Percentiles rank a stretch among this genome's conserved stretches.
Conservation (phyloP, 2,797 vertebrate genomes). For the Yasuhikotakia modesta region DNA sequence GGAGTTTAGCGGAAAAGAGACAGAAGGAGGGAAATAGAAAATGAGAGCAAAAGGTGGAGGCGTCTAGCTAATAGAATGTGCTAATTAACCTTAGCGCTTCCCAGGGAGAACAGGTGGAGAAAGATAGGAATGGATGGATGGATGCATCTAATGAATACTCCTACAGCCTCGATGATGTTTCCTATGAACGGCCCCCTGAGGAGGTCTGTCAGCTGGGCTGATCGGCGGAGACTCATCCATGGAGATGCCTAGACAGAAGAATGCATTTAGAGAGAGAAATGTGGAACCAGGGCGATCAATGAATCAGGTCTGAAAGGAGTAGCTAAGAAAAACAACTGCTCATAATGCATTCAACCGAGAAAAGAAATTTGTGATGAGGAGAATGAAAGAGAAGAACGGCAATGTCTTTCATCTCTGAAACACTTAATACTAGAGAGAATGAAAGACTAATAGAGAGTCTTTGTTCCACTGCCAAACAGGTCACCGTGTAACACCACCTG, state of each 20-base stretch:
- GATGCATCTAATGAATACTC: slow-evolving; percentile 73
- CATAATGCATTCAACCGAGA: slow-evolving; percentile 8
- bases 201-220: slow-evolving; percentile 66
- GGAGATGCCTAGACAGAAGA: slow-evolving; percentile 59
- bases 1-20: slow-evolving; percentile 47
- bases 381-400: background rate
- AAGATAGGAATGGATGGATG: slow-evolving; percentile 50
- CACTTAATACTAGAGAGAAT: background rate
- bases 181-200: slow-evolving; percentile 62
- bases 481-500: slow-evolving; percentile 27
- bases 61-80: slow-evolving; percentile 69
- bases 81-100: slow-evolving; percentile 71
- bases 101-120: slow-evolving; percentile 62
- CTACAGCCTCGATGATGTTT: slow-evolving; percentile 58
- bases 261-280: slow-evolving; percentile 58
- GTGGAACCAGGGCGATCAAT: slow-evolving; percentile 36
- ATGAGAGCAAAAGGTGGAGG: slow-evolving; percentile 29
- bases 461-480: slow-evolving; percentile 56
- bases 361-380: background rate
- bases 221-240: slow-evolving; percentile 60
- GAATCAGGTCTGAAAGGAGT: slow-evolving; percentile 6
- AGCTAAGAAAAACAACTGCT: slow-evolving; percentile 33
- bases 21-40: slow-evolving; percentile 36
- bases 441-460: slow-evolving; percentile 18
- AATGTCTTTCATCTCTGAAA: slow-evolving; percentile 40